Evolutionary conservation across 2,797 vertebrate genomes (phyloP).

Genomic region (Macropus fuliginosus): DNA sequence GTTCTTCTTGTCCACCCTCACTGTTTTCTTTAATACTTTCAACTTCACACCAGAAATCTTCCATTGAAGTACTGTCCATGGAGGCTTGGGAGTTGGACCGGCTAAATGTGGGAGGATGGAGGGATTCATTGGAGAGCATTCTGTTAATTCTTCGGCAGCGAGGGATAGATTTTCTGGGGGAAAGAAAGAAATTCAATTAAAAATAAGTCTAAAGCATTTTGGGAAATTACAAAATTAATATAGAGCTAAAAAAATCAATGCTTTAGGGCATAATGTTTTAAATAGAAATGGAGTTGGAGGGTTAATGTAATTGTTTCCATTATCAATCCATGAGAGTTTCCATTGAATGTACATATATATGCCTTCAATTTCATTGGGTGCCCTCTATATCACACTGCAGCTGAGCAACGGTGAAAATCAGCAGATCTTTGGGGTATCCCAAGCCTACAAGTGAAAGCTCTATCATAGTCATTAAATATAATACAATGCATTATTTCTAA

Average conservation of each 20-base stretch:
- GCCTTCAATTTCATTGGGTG: not conserved
- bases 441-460: not conserved
- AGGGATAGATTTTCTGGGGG: slow-evolving; percentile 86
- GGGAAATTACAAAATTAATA: not conserved
- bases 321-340: not conserved
- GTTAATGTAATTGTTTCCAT: not conserved
- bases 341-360: not conserved
- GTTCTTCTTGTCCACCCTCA: slow-evolving; percentile 85
- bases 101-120: slow-evolving; percentile 81
- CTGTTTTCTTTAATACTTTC: slow-evolving; percentile 90
- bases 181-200: slow-evolving; percentile 28
- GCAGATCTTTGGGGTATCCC: not conserved
- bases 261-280: not conserved
- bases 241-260: not conserved
- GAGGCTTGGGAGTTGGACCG: slow-evolving; percentile 86
- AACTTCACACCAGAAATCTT: slow-evolving; percentile 96
- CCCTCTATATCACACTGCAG: not conserved
- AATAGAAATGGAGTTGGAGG: not conserved
- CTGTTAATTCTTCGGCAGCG: slow-evolving; percentile 86
- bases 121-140: slow-evolving; percentile 88
- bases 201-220: not conserved
- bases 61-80: slow-evolving; percentile 89
- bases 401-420: not conserved
- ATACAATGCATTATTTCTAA: not conserved
- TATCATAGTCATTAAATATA: not conserved